These are phyloP conservation scores for Andrena haemorrhoa DNA, from an alignment of 2,888 invertebrate genomes.

Conservation along the genomic window DNA sequence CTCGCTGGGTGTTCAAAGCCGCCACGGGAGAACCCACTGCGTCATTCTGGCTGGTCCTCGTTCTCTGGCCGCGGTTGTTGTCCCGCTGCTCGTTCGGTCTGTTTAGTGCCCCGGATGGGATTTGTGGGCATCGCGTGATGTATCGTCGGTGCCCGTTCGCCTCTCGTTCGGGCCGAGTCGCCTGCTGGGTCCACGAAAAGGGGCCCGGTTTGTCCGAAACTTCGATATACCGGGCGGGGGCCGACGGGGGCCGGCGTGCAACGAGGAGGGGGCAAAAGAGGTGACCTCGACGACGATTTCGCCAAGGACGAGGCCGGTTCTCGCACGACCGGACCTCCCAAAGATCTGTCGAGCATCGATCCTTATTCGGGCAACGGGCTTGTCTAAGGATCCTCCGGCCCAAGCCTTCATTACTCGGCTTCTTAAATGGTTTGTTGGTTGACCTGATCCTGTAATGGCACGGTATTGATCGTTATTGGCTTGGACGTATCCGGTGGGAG, in stretches of 20 bases:
- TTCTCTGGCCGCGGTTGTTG: constrained; percentile 44
- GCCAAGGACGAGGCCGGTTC: constrained; percentile 69
- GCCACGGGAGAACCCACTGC: constrained; percentile 43
- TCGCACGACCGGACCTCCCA: constrained; percentile 56
- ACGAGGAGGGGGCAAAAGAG: neutral
- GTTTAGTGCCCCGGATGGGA: constrained; percentile 70
- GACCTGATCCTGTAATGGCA: too few relatives aligned
- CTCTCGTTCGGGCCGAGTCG: constrained; percentile 66
- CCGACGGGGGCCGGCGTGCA: constrained; percentile 20
- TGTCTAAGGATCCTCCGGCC: constrained; percentile 13
- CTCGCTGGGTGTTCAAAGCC: constrained; percentile 62
- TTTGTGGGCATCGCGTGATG: constrained; percentile 81
- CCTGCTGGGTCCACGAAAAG: constrained; percentile 76
- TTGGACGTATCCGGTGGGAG: too few relatives aligned
- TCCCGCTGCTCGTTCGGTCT: constrained; percentile 62
- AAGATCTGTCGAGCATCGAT: constrained; percentile 41
- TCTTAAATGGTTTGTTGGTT: neutral
- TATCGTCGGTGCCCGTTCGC: constrained; percentile 78
- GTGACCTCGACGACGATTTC: constrained; percentile 56
- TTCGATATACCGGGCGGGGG: constrained; percentile 27
- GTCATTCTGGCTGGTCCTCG: constrained; percentile 41
- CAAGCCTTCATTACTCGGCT: neutral
- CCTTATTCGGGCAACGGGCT: constrained; percentile 55
- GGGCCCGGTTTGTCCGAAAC: constrained; percentile 58
- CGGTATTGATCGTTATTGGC: too few relatives aligned